Evolutionary conservation across 23 tunicate genomes (phyloP).

Genomic region (Phallusia fumigata): DNA sequence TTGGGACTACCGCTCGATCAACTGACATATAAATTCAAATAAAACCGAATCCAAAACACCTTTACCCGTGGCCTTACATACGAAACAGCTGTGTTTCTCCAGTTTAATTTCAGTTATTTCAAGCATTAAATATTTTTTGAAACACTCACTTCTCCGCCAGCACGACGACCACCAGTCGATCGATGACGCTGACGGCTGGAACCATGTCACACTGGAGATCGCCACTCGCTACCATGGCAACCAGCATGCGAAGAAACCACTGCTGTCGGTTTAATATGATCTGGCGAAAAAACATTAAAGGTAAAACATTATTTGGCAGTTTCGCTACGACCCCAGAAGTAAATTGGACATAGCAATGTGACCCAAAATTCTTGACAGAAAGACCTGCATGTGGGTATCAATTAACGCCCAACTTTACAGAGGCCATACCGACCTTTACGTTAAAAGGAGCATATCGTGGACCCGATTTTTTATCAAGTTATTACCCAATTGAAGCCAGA

Average conservation of each 20-base stretch:
- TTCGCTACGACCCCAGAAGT: neutral
- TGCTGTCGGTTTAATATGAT: conserved; percentile 74
- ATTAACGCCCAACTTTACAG: neutral
- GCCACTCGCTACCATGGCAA: conserved; percentile 74
- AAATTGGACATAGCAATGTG: neutral
- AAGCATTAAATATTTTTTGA: too few species aligned
- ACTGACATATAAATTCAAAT: too few species aligned
- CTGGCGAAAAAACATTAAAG: conserved; percentile 12
- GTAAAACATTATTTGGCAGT: neutral
- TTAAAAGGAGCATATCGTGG: too few species aligned
- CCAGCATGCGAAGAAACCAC: conserved; percentile 80
- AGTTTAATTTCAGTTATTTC: too few species aligned
- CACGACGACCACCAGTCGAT: conserved; percentile 95
- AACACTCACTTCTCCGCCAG: conserved; percentile 81
- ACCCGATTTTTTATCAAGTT: too few species aligned
- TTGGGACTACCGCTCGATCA: too few species aligned
- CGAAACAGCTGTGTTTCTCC: too few species aligned
- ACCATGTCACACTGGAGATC: conserved; percentile 98
- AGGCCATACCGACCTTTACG: too few species aligned
- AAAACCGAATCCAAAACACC: too few species aligned
- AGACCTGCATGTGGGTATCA: neutral
- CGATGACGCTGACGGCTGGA: conserved; percentile 95
- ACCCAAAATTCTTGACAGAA: neutral
- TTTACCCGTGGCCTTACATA: too few species aligned
- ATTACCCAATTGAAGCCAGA: too few species aligned